Conservation (phyloP, 2,113 vertebrate genomes). For the Megalops atlanticus region DNA sequence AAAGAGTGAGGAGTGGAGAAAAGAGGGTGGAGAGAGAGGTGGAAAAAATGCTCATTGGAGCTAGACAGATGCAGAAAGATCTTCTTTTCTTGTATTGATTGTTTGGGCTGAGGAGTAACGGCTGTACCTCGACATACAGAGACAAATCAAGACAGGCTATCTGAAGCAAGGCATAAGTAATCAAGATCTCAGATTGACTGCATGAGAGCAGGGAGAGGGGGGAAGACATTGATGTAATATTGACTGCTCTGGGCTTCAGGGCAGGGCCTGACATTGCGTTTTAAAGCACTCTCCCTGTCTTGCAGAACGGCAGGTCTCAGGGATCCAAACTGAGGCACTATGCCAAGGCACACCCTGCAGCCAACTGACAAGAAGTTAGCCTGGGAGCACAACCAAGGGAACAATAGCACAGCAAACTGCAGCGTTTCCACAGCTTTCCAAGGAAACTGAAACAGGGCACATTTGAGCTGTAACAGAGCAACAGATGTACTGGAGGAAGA, state of each 20-base stretch:
- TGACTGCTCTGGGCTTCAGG: neutral
- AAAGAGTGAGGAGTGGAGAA: slow-evolving; percentile 15
- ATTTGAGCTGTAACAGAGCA: neutral
- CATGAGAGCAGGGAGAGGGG: too few relatives aligned
- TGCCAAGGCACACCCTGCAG: too few relatives aligned
- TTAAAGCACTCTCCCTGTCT: too few relatives aligned
- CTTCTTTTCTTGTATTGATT: neutral
- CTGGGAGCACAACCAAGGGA: too few relatives aligned
- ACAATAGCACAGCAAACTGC: too few relatives aligned
- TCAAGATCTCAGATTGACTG: too few relatives aligned
- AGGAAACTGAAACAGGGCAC: neutral
- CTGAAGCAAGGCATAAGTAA: too few relatives aligned
- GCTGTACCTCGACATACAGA: neutral
- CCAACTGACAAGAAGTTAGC: too few relatives aligned
- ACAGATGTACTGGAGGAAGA: neutral
- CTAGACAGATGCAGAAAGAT: too few relatives aligned
- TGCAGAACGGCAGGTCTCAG: too few relatives aligned
- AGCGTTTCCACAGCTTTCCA: neutral
- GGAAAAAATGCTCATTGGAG: neutral
- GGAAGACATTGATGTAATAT: neutral
- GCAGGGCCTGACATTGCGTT: neutral
- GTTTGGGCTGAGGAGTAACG: neutral
- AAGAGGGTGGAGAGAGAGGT: too few relatives aligned
- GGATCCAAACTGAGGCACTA: too few relatives aligned
- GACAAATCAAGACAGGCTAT: neutral